Conservation (phyloP, 2,888 invertebrate genomes). For the Drosophila neutralis region DNA sequence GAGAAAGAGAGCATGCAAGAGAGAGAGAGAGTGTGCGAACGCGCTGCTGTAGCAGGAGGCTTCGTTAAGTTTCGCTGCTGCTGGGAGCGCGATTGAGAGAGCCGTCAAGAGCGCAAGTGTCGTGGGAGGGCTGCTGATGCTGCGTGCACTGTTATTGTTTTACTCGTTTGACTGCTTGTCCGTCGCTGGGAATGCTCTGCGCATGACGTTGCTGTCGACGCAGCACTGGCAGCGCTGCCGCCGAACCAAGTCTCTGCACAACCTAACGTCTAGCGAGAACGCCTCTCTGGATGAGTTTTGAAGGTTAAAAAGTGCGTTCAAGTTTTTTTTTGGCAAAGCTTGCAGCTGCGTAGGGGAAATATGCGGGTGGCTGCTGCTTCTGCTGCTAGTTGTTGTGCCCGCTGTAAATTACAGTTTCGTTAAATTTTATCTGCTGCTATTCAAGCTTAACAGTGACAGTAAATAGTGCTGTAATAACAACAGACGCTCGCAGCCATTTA, state of each 20-base stretch:
- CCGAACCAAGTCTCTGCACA: slow-evolving; percentile 36
- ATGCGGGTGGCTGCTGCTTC: slow-evolving; percentile 29
- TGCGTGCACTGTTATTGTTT: slow-evolving; percentile 55
- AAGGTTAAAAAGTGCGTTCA: slow-evolving; percentile 82
- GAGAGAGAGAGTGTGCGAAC: slow-evolving; percentile 9
- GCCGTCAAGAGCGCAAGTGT: slow-evolving; percentile 64
- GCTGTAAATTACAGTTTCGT: slow-evolving; percentile 59
- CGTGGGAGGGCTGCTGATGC: slow-evolving; percentile 61
- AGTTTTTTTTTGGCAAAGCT: slow-evolving; percentile 35
- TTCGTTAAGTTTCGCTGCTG: slow-evolving; percentile 48
- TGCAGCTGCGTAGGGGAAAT: slow-evolving; percentile 58
- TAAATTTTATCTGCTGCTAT: slow-evolving; percentile 65
- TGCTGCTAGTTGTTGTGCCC: slow-evolving; percentile 1
- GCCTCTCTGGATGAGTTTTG: slow-evolving; percentile 59
- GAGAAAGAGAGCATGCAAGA: slow-evolving; percentile 7
- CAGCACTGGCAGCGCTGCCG: slow-evolving; percentile 56
- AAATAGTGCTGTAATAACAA: slow-evolving; percentile 49
- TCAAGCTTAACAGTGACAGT: slow-evolving; percentile 10
- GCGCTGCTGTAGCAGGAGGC: slow-evolving; percentile 13
- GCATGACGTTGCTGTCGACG: slow-evolving; percentile 52
- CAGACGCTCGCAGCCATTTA: slow-evolving; percentile 37
- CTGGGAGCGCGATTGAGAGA: slow-evolving; percentile 9
- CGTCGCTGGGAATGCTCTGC: slow-evolving; percentile 45
- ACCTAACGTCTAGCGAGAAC: slow-evolving; percentile 37
- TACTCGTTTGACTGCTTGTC: slow-evolving; percentile 53